Percentiles rank a stretch among this genome's conserved stretches.
phyloP scores from a whole-genome alignment of 37 sponge, comb jelly and placozoan genomes.

The Axinella damicornis region DNA sequence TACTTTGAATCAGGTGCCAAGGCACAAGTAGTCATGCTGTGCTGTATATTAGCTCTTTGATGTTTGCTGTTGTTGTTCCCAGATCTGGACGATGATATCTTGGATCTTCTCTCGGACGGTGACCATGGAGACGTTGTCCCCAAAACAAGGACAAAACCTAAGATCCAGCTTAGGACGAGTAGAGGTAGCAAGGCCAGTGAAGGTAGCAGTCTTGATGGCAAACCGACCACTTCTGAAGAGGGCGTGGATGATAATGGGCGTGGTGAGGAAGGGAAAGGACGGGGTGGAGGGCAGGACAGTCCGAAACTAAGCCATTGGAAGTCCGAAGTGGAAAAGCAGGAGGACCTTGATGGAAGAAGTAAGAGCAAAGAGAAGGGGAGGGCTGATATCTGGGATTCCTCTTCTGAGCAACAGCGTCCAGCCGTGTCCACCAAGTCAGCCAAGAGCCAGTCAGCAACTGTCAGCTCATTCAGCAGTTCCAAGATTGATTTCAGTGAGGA shows the following conservation, averaged over 20 bases:
- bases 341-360: too few relatives aligned
- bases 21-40: too few relatives aligned
- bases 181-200: background rate
- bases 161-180: background rate
- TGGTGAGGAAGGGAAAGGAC: too few relatives aligned
- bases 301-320: background rate
- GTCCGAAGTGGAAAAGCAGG: background rate
- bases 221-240: slow-evolving; percentile 27
- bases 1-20: too few relatives aligned
- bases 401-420: background rate
- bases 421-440: background rate
- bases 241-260: too few relatives aligned
- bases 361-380: too few relatives aligned
- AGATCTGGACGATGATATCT: slow-evolving; percentile 40
- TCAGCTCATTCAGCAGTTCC: too few relatives aligned
- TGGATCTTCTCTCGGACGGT: slow-evolving; percentile 32
- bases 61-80: background rate
- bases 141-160: background rate
- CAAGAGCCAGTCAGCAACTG: background rate
- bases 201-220: slow-evolving; percentile 1
- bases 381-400: background rate
- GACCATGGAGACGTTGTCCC: slow-evolving; percentile 4
- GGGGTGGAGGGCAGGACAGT: background rate
- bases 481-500: slow-evolving; percentile 48
- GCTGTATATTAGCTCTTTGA: too few relatives aligned